Evolutionary conservation across 2,888 invertebrate species (phyloP), one percentile per base, ranked within the genome.

Genomic region (Andrena haemorrhoa): DNA sequence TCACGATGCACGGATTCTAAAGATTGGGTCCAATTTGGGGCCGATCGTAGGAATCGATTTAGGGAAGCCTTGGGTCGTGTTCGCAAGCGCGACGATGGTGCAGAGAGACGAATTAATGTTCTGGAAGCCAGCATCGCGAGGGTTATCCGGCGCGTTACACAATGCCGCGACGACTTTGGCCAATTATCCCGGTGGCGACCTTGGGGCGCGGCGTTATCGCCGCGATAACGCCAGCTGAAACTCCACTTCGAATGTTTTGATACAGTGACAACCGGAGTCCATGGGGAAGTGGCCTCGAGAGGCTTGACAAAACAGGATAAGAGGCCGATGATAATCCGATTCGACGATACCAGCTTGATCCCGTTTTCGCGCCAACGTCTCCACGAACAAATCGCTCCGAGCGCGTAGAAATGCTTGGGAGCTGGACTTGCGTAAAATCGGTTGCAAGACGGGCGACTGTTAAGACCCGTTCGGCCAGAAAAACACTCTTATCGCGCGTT

Each of bases 241-340:
- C 66, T 79, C 79, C 51, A 69, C 70, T 80, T 41, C 74, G 61
- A 72, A 86, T 75, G 80, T 81, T 87, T 82, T 82, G 77, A 81
- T 79, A 87, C 75, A 81, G 76, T 61, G 64, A 75, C 23, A 69
- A 49, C 60, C 47, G 60, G 60, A 58, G 64, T 33, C 69, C 70
- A 81, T 58, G 74, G 81, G 71, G 70, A 63, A 81, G 78, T 80
- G 73, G 66, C 66, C 53, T 83, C 79, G 79, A 66, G 71, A 68
- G 60, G n/a, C 64, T 75, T 20, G 70, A 78, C 69, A 82, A 84
- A 88, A 84, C 68, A 84, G 82, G 74, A 87, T 84, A 84, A 86
- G 64, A 76, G 60, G 66, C 65, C 49, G 53, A 31, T 56, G 80
- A 86, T 86, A 81, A 85, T 84, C 35, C 65, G 75, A 80, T 76